Conservation (phyloP, 2,113 vertebrate species). For the Pomatorhinus ruficollis region DNA sequence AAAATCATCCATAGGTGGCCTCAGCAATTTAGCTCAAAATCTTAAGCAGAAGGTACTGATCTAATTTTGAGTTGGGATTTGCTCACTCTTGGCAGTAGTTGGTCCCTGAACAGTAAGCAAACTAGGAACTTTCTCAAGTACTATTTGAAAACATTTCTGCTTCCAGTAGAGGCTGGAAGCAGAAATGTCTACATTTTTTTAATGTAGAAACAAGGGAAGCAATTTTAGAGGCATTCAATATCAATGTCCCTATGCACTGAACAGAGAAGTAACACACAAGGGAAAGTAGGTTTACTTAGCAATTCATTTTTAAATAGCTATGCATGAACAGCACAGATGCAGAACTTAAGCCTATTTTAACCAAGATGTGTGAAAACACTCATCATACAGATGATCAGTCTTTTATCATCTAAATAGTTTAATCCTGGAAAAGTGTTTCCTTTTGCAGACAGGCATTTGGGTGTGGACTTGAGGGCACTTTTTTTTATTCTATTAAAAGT, state of each 20-base stretch:
- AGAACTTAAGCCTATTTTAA: not conserved
- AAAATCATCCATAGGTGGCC: not conserved
- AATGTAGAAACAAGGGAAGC: not conserved
- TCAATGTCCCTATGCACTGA: not conserved
- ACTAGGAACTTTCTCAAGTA: not conserved
- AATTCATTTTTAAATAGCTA: not conserved
- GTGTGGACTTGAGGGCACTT: fast-evolving
- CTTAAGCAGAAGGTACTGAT: not conserved
- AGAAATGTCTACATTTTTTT: not conserved
- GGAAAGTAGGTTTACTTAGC: not conserved
- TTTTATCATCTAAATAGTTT: not conserved
- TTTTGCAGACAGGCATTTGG: not conserved
- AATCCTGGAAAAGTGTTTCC: not conserved
- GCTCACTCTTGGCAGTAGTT: not conserved
- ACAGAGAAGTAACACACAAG: not conserved
- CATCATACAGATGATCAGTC: not conserved
- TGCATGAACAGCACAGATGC: not conserved
- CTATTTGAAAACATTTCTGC: not conserved
- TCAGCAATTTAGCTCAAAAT: not conserved
- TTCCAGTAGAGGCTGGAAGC: not conserved
- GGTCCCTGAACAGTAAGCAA: not conserved
- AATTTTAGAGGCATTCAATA: not conserved
- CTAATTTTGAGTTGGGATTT: not conserved
- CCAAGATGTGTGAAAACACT: not conserved
- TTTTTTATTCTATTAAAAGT: not conserved